Evolutionary conservation across 2,888 invertebrate genomes (phyloP).

Genomic region (Nymphalis urticae): DNA sequence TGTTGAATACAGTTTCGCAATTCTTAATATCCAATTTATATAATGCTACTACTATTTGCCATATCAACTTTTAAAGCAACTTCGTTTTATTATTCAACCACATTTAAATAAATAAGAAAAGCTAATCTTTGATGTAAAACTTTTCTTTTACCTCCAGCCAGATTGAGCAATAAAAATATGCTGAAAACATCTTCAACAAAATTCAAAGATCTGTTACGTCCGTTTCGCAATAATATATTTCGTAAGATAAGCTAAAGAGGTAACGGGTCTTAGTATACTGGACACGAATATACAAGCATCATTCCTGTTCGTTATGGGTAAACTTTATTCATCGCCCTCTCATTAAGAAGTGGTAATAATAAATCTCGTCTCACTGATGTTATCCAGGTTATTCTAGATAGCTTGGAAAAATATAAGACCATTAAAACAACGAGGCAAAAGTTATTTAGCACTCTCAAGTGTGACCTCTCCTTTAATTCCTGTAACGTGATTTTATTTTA

Average conservation of each 20-base stretch:
- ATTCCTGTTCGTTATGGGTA: constrained; percentile 27
- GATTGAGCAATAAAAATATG: constrained; percentile 32
- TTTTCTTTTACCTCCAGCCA: constrained; percentile 11
- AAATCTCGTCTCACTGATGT: constrained; percentile 11
- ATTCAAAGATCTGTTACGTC: constrained; percentile 18
- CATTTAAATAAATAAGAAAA: constrained; percentile 6
- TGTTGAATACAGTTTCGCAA: no score
- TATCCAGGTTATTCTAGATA: constrained; percentile 3
- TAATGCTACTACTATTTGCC: no score
- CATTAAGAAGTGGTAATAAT: constrained; percentile 27
- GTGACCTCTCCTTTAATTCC: no score
- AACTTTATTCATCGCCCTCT: constrained; percentile 32
- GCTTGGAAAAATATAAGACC: constrained; percentile 1
- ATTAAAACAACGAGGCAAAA: neutral
- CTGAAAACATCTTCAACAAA: constrained; percentile 18
- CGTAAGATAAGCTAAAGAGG: constrained; percentile 24
- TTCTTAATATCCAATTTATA: no score
- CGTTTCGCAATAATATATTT: constrained; percentile 18
- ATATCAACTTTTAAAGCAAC: no score
- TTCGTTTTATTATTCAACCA: neutral
- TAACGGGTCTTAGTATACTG: constrained; percentile 21
- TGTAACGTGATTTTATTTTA: no score
- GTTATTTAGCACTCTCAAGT: no score
- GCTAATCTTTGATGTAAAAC: constrained; percentile 23
- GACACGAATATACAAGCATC: constrained; percentile 9